Evolutionary conservation across 2,888 invertebrate species (phyloP), one percentile per base, ranked within the genome.

Genomic region (Fragum fragum): DNA sequence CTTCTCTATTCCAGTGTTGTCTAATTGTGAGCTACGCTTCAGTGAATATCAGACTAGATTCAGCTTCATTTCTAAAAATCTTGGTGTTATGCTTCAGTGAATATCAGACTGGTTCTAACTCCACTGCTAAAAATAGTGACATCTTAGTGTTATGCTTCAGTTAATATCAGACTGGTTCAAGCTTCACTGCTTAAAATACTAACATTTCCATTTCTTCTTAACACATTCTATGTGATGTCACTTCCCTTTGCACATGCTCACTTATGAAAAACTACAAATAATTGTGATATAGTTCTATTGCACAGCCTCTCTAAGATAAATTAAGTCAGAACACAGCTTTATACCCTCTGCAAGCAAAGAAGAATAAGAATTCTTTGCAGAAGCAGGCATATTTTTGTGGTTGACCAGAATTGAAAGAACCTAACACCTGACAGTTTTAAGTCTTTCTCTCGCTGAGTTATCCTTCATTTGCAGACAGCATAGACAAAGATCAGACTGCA

Each of bases 201-300:
- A 63, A 59, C 18, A 6, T 21, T n/a, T 53, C 63, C 21, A 36
- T 39, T 63, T 63, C 63, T 39, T 39, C 6, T 39, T n/a, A 21
- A 11, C 53, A 53, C 53, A 11, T 53, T n/a, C 53, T 53, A 14
- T 59, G 39, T 63, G 63, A 63, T 36, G 63, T 63, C 63, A 63
- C 63, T 63, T 63, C 63, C 63, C 36, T 9, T 63, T 63, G 39
- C 39, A 63, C 63, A 63, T 63, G 63, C 63, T 63, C 63, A 63
- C 63, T 29, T 32, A 28, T 26, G 59, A 59, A 26, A 63, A 63
- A 36, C 36, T 63, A 63, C 36, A 63, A 36, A 63, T 36, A 36
- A 63, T 63, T 63, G 28, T 63, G 26, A 63, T 63, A 36, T 7
- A 63, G 16, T 63, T 63, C 63, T 63, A 63, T 63, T 63, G 63